Evolutionary conservation across 1,140 invertebrate genomes (phyloP).

Genomic region (Asbolus verrucosus): DNA sequence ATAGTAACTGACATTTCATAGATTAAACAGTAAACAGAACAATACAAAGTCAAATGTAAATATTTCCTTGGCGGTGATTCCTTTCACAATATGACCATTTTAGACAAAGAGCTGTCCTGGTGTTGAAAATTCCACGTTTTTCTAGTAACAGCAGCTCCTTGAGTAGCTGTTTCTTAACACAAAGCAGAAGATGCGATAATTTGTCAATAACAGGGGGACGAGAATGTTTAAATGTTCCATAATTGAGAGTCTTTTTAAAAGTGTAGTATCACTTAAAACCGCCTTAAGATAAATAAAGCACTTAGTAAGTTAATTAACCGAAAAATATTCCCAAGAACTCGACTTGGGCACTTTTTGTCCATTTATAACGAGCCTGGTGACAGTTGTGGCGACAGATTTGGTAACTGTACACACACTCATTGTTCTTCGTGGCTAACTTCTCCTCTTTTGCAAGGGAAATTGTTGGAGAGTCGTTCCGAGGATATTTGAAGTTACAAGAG

Average conservation of each 20-base stretch:
- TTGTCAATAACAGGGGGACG: not conserved
- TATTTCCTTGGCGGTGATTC: too few relatives aligned
- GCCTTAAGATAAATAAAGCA: slow-evolving; percentile 4
- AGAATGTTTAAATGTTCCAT: not conserved
- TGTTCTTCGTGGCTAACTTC: not conserved
- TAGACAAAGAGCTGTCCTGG: too few relatives aligned
- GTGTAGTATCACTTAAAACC: not conserved
- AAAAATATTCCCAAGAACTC: slow-evolving; percentile 18
- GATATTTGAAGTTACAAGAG: too few relatives aligned
- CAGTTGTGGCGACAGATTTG: too few relatives aligned
- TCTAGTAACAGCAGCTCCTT: not conserved
- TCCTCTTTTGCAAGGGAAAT: not conserved
- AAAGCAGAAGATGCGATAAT: not conserved
- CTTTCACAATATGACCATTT: too few relatives aligned
- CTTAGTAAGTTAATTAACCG: slow-evolving; percentile 16
- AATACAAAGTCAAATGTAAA: too few relatives aligned
- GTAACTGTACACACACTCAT: too few relatives aligned
- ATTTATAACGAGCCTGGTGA: not conserved
- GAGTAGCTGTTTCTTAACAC: not conserved
- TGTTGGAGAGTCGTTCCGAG: not conserved
- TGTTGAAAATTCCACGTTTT: too few relatives aligned
- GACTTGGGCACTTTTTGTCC: not conserved
- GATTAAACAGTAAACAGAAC: too few relatives aligned
- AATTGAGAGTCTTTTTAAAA: slow-evolving; percentile 13
- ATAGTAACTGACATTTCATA: too few relatives aligned